phyloP scores from a whole-genome alignment of 2,797 vertebrate genomes.

The Cheracebus regulus region DNA sequence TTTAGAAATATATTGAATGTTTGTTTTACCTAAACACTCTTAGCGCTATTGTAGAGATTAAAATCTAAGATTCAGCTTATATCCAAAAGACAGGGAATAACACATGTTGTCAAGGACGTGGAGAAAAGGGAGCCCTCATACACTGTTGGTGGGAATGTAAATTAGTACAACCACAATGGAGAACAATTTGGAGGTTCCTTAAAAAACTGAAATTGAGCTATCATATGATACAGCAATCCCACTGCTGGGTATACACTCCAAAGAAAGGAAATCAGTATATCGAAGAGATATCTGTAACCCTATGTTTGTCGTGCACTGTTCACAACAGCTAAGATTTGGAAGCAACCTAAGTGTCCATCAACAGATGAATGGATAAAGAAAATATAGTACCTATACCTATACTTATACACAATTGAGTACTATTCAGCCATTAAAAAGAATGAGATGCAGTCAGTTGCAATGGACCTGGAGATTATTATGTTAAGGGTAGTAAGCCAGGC shows the following conservation, averaged over 20 bases:
- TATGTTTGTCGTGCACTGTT: neutral
- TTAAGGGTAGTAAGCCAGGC: neutral
- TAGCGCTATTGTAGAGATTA: neutral
- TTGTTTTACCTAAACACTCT: neutral
- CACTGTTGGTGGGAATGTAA: neutral
- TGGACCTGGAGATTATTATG: neutral
- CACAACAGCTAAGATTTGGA: neutral
- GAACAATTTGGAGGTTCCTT: neutral
- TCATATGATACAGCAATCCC: neutral
- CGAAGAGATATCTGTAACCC: neutral
- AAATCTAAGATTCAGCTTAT: neutral
- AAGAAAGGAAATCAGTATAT: neutral
- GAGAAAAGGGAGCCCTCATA: neutral
- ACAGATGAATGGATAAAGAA: neutral
- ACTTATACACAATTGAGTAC: neutral
- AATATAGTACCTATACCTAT: neutral
- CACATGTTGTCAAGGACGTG: neutral
- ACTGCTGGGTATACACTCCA: neutral
- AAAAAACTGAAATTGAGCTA: neutral
- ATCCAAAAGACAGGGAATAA: neutral
- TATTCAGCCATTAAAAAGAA: neutral
- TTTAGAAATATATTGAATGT: conserved; percentile 17
- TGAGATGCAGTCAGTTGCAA: neutral
- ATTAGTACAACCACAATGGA: neutral
- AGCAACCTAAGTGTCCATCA: neutral